phyloP scores from a whole-genome alignment of 2,797 vertebrate genomes.

The Enteromius radiatus region DNA sequence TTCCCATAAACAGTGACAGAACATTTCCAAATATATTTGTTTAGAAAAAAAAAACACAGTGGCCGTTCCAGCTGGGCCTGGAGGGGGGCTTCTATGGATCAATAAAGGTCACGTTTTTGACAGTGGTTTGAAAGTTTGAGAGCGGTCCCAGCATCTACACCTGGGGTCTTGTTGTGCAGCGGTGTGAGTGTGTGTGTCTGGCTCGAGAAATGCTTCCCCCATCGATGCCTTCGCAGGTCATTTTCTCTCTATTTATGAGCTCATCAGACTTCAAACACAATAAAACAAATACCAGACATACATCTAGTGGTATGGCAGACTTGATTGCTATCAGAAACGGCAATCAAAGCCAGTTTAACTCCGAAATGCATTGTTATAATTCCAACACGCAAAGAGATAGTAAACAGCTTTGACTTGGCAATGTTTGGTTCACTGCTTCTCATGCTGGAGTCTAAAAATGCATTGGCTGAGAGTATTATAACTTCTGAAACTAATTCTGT shows the following conservation, averaged over 20 bases:
- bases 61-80: constrained; percentile 11
- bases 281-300: constrained; percentile 66
- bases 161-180: constrained; percentile 28
- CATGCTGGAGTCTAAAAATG: not conserved
- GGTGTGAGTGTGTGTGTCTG: constrained; percentile 11
- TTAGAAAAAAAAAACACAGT: constrained; percentile 67
- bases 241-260: constrained; percentile 65
- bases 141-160: constrained; percentile 45
- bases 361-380: constrained; percentile 64
- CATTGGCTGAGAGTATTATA: constrained; percentile 5
- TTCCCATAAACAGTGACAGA: constrained; percentile 76
- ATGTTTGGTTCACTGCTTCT: constrained; percentile 33
- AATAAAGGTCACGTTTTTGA: constrained; percentile 37
- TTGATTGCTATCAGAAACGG: constrained; percentile 74
- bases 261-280: constrained; percentile 75
- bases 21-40: constrained; percentile 77
- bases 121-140: constrained; percentile 33
- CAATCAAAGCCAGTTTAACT: constrained; percentile 74
- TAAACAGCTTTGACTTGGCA: constrained; percentile 36
- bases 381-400: constrained; percentile 52
- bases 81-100: constrained; percentile 27
- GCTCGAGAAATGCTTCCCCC: constrained; percentile 5
- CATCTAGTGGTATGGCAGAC: constrained; percentile 47
- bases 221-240: constrained; percentile 55
- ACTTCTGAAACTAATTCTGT: not conserved